Base-by-base conservation (phyloP, 1,140 invertebrate species). In the Monomorium pharaonis region DNA sequence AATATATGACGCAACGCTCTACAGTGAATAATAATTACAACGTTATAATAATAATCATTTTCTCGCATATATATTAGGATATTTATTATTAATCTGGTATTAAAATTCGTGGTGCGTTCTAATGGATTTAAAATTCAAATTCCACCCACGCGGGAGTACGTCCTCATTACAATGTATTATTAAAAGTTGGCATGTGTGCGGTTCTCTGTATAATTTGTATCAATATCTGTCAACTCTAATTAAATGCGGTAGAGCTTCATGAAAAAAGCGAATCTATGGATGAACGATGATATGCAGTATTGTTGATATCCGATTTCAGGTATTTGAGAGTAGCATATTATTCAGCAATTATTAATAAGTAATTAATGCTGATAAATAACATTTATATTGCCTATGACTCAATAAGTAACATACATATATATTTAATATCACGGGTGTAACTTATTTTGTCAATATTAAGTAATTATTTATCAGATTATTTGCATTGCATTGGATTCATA, bases 81-180 rank as follows among this genome's bases (percentile, higher is more conserved):
- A 83, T 83, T 83, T 83, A 83, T 83, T 74, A 74, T 83, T 74
- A 72, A 83, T 74, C 37, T 49, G 51, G 37, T 58, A 83, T 83
- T 83, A 83, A 83, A 72, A 83, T 83, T 83, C 78, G 37, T 3
- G 67, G 49, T 74, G 51, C 21, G 24, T 83, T 44, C 42, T 83
- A 74, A 83, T 74, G 78, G 51, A 83, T 83, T 83, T 83, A 83
- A 83, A 83, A 83, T 83, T 83, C 78, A 83, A 83, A 83, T 83
- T 74, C 51, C 27, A 30, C 51, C 27, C 51, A 27, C 51, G 14
- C 51, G 78, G 16, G 37, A 37, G 42, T 33, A 81, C 21, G 51
- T 54, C 3, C 51, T 74, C 78, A 58, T 83, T 83, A 81, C 78
- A 81, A 72, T 72, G 37, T 74, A 47, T 83, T 83, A 83, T 83